These are phyloP conservation scores for Tipula vernalis DNA, from an alignment of 2,888 invertebrate genomes.

Conservation along the genomic window DNA sequence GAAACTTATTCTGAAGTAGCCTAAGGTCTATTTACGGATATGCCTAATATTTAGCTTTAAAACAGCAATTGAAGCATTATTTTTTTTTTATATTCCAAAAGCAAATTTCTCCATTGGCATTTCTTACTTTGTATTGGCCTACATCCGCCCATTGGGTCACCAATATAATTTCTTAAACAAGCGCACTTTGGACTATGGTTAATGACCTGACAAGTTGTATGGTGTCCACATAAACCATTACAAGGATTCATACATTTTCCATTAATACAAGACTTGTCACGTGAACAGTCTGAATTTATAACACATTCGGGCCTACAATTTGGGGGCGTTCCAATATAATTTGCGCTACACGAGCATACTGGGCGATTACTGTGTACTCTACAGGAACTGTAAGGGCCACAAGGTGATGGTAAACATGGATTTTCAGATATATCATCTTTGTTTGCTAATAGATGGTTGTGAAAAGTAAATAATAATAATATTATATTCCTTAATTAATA, in stretches of 20 bases:
- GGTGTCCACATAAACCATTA: conserved; percentile 57
- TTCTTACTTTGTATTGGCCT: conserved; percentile 34
- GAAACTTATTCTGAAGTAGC: too few relatives aligned
- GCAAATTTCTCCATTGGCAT: conserved; percentile 14
- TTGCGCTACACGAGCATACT: conserved; percentile 58
- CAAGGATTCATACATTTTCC: conserved; percentile 66
- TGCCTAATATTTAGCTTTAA: not conserved
- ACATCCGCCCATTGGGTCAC: conserved; percentile 67
- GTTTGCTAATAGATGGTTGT: conserved; percentile 5
- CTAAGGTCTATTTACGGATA: too few relatives aligned
- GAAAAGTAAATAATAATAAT: not conserved
- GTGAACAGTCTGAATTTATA: conserved; percentile 60
- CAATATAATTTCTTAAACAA: conserved; percentile 52
- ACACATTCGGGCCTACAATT: conserved; percentile 66
- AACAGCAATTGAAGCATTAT: not conserved
- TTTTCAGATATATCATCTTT: conserved; percentile 20
- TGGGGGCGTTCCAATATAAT: conserved; percentile 59
- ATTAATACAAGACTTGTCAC: conserved; percentile 58
- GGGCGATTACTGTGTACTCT: conserved; percentile 46
- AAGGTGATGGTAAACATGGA: conserved; percentile 38
- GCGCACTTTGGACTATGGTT: conserved; percentile 68
- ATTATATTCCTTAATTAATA: not conserved
- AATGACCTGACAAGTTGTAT: conserved; percentile 57
- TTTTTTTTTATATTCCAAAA: not conserved
- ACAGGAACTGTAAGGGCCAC: conserved; percentile 41